Base-by-base conservation (phyloP, 1,140 invertebrate genomes). In the Bombus huntii region DNA sequence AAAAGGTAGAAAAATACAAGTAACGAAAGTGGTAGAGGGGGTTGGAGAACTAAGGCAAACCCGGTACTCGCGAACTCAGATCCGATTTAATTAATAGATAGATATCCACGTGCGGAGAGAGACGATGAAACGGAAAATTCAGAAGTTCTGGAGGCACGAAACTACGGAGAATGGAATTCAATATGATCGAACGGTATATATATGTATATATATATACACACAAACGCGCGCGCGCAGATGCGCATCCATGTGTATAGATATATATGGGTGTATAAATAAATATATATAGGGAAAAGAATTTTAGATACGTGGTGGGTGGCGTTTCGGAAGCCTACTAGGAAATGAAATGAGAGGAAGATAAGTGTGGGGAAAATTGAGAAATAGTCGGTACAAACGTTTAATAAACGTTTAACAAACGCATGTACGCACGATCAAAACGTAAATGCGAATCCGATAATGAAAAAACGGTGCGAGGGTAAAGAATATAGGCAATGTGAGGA, bases 31-130 rank as follows among this genome's bases (percentile, higher is more conserved):
- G 83, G 82, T 81, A 53, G 34, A 37, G 53, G 28, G n/a, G 5
- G 37, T 31, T 53, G 47, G 18, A 53, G 57, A 37, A 31, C 12
- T 76, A 62, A 73, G 57, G 39, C 57, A 59, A 83, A 80, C 78
- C 81, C 86, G 91, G 83, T 93, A 92, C 89, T 92, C 92, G 91
- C 90, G 88, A 53, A 53, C 18, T 53, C 85, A 85, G 72, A 81
- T 81, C 44, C 44, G 44, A 68, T 68, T 68, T 66, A 18, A 31
- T 37, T 18, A 77, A 62, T 89, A 86, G 81, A 87, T 77, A 86
- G 83, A 89, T 65, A 81, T 85, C 59, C 86, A 82, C 85, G 87
- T 70, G 81, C 47, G 53, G 83, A 18, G 39, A 25, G 37, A 66
- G 31, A 34, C 25, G 70, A 66, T 37, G 53, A 47, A 31, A 81